Evolutionary conservation across 2,113 vertebrate genomes (phyloP).

Genomic region (Grallaria varia): DNA sequence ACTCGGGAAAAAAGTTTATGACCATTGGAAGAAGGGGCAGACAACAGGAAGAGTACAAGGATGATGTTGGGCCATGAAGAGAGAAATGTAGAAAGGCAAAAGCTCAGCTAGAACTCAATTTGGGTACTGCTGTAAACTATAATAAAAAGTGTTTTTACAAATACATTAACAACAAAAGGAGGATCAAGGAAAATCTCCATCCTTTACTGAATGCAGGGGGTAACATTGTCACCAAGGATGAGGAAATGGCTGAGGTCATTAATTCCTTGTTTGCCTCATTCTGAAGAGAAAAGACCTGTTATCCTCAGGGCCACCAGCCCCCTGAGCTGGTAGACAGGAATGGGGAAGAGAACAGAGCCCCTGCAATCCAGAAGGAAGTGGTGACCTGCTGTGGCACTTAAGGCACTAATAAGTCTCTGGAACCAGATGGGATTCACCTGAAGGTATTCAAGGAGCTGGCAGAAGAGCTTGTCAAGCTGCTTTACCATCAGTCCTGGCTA

Average conservation of each 20-base stretch:
- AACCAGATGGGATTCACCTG: not conserved
- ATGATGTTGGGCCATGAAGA: not conserved
- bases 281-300: not conserved
- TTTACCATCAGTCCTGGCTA: not conserved
- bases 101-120: not conserved
- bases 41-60: not conserved
- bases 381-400: not conserved
- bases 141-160: not conserved
- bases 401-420: not conserved
- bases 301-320: not conserved
- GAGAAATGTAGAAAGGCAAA: not conserved
- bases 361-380: not conserved
- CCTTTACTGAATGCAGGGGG: fast-evolving
- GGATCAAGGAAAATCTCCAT: not conserved
- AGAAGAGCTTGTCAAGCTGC: not conserved
- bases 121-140: not conserved
- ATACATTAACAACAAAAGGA: not conserved
- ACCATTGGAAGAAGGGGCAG: not conserved
- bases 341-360: not conserved
- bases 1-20: not conserved
- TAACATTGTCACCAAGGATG: not conserved
- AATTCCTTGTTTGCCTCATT: not conserved
- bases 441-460: not conserved
- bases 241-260: not conserved
- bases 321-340: not conserved